Percentiles rank a stretch among this genome's conserved stretches.
These are phyloP conservation scores for Microtus montanus DNA, from an alignment of 2,113 vertebrate genomes.

Conservation along the genomic window DNA sequence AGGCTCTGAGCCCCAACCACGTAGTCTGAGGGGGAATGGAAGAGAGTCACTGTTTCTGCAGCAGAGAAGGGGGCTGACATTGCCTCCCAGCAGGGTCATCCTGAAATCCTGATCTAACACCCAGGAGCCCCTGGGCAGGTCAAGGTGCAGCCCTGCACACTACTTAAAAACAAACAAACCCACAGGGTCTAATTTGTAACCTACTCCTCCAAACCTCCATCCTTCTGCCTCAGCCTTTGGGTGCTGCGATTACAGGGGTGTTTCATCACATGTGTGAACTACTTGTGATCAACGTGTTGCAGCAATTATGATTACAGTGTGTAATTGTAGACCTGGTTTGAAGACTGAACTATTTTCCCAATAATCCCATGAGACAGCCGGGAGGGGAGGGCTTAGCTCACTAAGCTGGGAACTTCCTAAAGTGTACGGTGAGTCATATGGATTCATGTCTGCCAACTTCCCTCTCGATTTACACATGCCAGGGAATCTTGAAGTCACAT, in stretches of 20 bases:
- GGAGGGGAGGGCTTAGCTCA: background rate
- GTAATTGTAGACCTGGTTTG: background rate
- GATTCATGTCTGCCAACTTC: background rate
- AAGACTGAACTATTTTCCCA: background rate
- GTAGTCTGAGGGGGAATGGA: background rate
- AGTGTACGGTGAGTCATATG: background rate
- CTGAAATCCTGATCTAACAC: background rate
- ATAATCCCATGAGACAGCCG: background rate
- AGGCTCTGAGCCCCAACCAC: background rate
- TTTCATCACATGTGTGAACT: no score
- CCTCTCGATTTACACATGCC: background rate
- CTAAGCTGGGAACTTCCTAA: background rate
- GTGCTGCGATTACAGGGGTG: background rate
- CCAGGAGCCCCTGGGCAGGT: background rate
- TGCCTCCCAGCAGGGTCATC: background rate
- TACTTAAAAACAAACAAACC: background rate
- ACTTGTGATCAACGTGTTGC: background rate
- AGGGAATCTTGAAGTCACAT: fast-evolving
- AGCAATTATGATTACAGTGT: background rate
- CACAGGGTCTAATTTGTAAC: background rate
- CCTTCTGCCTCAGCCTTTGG: background rate
- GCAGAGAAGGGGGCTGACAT: no score
- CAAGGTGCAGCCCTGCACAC: background rate
- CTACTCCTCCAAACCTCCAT: background rate
- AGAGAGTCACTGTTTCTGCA: background rate